Conservation (phyloP, 2,888 invertebrate genomes). For the Erpobdella octoculata region DNA sequence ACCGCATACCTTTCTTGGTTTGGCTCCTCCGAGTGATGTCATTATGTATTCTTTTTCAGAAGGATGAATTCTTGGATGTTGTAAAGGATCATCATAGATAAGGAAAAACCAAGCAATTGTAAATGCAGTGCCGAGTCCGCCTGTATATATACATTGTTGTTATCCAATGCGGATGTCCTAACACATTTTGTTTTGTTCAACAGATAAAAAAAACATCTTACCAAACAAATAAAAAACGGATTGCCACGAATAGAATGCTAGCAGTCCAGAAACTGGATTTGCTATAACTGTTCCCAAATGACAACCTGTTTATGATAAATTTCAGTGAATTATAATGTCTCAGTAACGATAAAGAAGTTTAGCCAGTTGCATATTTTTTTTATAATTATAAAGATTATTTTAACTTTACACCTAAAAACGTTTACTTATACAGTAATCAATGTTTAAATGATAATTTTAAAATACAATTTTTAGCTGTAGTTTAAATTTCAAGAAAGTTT, state of each 20-base stretch:
- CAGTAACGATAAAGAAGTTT: too few relatives aligned
- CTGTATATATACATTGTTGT: constrained; percentile 32
- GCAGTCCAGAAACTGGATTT: constrained; percentile 71
- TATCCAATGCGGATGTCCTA: too few relatives aligned
- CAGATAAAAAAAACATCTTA: constrained; percentile 20
- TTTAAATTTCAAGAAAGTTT: too few relatives aligned
- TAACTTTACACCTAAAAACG: too few relatives aligned
- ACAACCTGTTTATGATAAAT: too few relatives aligned
- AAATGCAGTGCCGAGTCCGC: constrained; percentile 45
- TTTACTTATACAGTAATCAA: too few relatives aligned
- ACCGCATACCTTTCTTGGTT: constrained; percentile 4
- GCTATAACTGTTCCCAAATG: constrained; percentile 82
- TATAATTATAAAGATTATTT: background rate
- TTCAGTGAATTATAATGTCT: too few relatives aligned
- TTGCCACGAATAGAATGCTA: constrained; percentile 60
- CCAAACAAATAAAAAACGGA: constrained; percentile 40
- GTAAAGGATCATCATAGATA: constrained; percentile 43
- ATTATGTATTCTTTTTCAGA: constrained; percentile 49
- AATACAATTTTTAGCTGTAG: too few relatives aligned
- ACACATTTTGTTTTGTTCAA: too few relatives aligned
- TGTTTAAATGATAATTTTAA: too few relatives aligned
- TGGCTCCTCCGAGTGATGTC: constrained; percentile 40
- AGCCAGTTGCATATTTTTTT: too few relatives aligned
- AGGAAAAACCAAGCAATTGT: constrained; percentile 46
- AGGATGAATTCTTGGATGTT: constrained; percentile 46